Evolutionary conservation across 2,888 invertebrate species (phyloP).

Genomic region (Acronicta psi): DNA sequence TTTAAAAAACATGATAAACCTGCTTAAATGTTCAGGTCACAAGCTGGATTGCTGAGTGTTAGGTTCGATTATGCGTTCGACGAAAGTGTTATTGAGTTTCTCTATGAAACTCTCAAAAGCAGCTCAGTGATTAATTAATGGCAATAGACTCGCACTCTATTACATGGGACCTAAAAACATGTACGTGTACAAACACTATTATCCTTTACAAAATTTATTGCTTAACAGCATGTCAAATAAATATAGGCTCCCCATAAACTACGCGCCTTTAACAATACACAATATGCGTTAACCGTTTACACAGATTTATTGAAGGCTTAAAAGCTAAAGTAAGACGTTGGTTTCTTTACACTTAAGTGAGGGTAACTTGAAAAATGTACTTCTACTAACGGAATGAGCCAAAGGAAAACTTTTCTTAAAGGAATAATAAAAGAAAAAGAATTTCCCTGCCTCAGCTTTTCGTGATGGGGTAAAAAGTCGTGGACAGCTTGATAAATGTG

Average conservation of each 20-base stretch:
- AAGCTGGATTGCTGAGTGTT: too few species aligned
- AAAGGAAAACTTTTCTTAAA: constrained; percentile 1
- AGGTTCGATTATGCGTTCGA: too few species aligned
- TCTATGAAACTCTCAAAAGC: too few species aligned
- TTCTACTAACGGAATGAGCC: neutral
- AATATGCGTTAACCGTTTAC: constrained; percentile 1
- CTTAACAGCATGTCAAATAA: neutral
- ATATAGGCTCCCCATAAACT: neutral
- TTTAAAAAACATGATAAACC: too few species aligned
- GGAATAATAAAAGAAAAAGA: neutral
- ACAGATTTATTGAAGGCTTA: neutral
- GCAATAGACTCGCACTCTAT: too few species aligned
- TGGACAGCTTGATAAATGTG: neutral
- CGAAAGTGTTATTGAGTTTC: too few species aligned
- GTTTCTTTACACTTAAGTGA: neutral
- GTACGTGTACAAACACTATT: too few species aligned
- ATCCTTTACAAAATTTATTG: too few species aligned
- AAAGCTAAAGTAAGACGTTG: neutral
- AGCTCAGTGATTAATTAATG: too few species aligned
- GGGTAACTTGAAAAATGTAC: constrained; percentile 1
- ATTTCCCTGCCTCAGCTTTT: neutral
- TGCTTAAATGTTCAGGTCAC: too few species aligned
- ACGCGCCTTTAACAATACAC: neutral
- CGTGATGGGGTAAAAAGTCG: constrained; percentile 1
- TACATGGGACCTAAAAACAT: too few species aligned